phyloP scores from a whole-genome alignment of 2,113 vertebrate genomes.

The Callionymus lyra region DNA sequence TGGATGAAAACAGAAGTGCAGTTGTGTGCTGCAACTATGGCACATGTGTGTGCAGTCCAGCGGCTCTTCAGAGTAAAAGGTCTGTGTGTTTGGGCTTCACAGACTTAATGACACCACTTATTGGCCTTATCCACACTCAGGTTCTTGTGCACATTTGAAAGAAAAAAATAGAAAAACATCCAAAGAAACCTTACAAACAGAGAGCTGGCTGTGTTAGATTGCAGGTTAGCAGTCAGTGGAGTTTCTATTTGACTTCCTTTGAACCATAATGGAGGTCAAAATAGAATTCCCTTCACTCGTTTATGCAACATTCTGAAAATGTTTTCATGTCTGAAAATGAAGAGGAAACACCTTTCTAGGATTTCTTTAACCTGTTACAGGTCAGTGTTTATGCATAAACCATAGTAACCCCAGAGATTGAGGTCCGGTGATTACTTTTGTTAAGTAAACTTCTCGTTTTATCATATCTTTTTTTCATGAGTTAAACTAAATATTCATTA shows the following conservation, averaged over 20 bases:
- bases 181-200: constrained; percentile 51
- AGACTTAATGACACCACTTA: constrained; percentile 66
- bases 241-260: constrained; percentile 24
- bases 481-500: too few species aligned
- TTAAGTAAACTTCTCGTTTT: too few species aligned
- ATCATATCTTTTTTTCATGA: too few species aligned
- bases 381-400: constrained; percentile 1
- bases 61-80: constrained; percentile 50
- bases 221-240: constrained; percentile 20
- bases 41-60: constrained; percentile 49
- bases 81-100: constrained; percentile 46
- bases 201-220: constrained; percentile 47
- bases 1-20: constrained; percentile 44
- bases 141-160: constrained; percentile 44
- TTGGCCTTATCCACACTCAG: constrained; percentile 58
- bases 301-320: constrained; percentile 12
- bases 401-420: constrained; percentile 3
- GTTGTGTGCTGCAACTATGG: constrained; percentile 58
- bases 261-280: constrained; percentile 27
- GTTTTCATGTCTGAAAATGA: constrained; percentile 13
- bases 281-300: constrained; percentile 20
- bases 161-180: constrained; percentile 52
- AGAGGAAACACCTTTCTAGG: constrained; percentile 20
- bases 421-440: too few species aligned
- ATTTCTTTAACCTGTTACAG: constrained; percentile 5